Conservation (phyloP, 2,113 vertebrate species). For the Lipotes vexillifer region DNA sequence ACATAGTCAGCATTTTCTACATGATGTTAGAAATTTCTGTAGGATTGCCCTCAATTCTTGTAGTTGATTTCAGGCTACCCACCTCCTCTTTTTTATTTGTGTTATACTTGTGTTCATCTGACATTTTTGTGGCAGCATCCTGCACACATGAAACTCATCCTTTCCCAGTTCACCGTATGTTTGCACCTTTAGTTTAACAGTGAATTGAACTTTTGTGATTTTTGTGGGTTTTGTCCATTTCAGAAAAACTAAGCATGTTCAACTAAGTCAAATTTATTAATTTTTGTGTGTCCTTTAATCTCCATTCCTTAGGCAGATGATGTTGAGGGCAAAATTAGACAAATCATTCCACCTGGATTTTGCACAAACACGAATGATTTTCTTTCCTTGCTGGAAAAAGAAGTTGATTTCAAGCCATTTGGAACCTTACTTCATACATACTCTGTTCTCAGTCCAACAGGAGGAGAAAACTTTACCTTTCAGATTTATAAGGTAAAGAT, state of each 20-base stretch:
- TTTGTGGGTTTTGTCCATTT: conserved; percentile 22
- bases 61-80: not conserved
- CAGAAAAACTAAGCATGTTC: conserved; percentile 16
- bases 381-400: conserved; percentile 93
- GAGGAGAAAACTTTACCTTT: conserved; percentile 90
- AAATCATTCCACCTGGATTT: conserved; percentile 94
- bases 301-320: conserved; percentile 88
- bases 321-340: conserved; percentile 94
- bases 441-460: conserved; percentile 91
- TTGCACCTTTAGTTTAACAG: conserved; percentile 12
- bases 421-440: conserved; percentile 93
- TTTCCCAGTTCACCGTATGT: not conserved
- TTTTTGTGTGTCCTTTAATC: conserved; percentile 22
- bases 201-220: conserved; percentile 13
- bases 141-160: not conserved
- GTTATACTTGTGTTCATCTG: not conserved
- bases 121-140: not conserved
- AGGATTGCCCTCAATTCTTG: not conserved
- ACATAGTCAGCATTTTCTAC: not conserved
- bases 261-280: conserved; percentile 6
- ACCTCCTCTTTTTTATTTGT: not conserved
- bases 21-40: not conserved
- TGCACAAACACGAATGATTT: conserved; percentile 94
- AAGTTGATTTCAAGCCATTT: conserved; percentile 96
- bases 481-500: conserved; percentile 93